These are phyloP conservation scores for Lucifuga dentata DNA, from an alignment of 2,113 vertebrate species.

Conservation along the genomic window DNA sequence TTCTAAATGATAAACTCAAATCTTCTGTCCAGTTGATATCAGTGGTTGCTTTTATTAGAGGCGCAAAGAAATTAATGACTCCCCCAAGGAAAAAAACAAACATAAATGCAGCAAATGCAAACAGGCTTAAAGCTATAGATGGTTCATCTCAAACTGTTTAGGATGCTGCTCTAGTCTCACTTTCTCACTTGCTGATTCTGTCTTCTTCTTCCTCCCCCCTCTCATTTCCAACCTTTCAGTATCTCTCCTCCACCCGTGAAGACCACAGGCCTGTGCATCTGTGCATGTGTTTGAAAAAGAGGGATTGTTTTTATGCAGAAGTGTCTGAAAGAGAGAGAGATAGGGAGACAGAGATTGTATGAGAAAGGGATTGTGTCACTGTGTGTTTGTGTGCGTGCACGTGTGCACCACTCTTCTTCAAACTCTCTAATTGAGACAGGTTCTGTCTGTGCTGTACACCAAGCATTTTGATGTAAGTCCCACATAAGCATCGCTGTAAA, in stretches of 20 bases:
- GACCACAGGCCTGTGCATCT: constrained; percentile 53
- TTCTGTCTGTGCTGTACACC: constrained; percentile 68
- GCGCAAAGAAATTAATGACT: too few species aligned
- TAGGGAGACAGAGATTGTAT: constrained; percentile 48
- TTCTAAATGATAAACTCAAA: constrained; percentile 11
- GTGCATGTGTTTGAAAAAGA: constrained; percentile 7
- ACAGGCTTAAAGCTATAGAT: constrained; percentile 22
- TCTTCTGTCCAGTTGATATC: background rate
- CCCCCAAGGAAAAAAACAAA: background rate
- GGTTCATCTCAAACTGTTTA: constrained; percentile 49
- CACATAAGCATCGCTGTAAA: constrained; percentile 78
- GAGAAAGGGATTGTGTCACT: constrained; percentile 53
- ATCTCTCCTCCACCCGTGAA: constrained; percentile 54
- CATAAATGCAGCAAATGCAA: constrained; percentile 2
- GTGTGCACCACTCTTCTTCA: constrained; percentile 38
- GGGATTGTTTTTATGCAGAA: constrained; percentile 64
- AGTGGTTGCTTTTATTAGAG: constrained; percentile 11
- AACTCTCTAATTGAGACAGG: constrained; percentile 79
- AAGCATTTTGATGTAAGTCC: constrained; percentile 75
- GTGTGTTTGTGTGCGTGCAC: constrained; percentile 14
- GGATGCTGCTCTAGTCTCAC: constrained; percentile 43
- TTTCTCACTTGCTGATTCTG: constrained; percentile 41
- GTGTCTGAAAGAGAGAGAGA: constrained; percentile 67
- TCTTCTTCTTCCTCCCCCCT: constrained; percentile 53
- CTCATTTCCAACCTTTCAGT: constrained; percentile 67